Base-by-base conservation (phyloP, 1,140 invertebrate species). In the Macrostomum lignano region DNA sequence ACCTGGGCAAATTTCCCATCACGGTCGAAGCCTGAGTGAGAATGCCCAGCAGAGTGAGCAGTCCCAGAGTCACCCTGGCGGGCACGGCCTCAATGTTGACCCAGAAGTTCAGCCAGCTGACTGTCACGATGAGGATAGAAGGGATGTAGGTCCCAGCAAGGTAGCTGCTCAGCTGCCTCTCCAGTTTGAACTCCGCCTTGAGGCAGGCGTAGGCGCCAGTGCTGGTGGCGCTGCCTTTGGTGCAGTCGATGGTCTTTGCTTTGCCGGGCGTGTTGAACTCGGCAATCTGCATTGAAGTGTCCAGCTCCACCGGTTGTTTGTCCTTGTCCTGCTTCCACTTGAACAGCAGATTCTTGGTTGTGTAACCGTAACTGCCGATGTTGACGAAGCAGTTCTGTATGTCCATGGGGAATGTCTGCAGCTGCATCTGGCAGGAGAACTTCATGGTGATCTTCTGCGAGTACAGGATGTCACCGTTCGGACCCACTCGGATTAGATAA, bases 361-460 rank as follows among this genome's bases (percentile, higher is more conserved):
- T 33, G 11, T 44, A 69, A 71, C 70, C 50, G 74, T 72, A 75
- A 48, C 72, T 74, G 54, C 74, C 72, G 36, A 76, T 69, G 40
- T 68, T 68, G 39, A 76, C 69, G 9, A 69, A 68, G 47, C 73
- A 76, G 2, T 68, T 65, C 60, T 75, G 73, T 41, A 72, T 70
- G 46, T 76, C 73, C 69, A 74, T 72, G 7, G 73, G 73, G 46
- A 74, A 75, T 15, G 72, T 62, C 44, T 72, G 68, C 46, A 75
- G 73, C 50, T 74, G 71, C 72, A 76, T 75, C 52, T 74, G 72
- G 49, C 73, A 76, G 33, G 71, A 31, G 9, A 37, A 32, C n/a
- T 35, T 37, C 20, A 37, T 31, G 24, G 36, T 17, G 15, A 37
- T 22, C 19, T 31, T 37, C 11, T 21, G 31, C 19, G 14, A 17